phyloP scores from a whole-genome alignment of 2,888 invertebrate genomes.

The Phrixothrix hirtus region DNA sequence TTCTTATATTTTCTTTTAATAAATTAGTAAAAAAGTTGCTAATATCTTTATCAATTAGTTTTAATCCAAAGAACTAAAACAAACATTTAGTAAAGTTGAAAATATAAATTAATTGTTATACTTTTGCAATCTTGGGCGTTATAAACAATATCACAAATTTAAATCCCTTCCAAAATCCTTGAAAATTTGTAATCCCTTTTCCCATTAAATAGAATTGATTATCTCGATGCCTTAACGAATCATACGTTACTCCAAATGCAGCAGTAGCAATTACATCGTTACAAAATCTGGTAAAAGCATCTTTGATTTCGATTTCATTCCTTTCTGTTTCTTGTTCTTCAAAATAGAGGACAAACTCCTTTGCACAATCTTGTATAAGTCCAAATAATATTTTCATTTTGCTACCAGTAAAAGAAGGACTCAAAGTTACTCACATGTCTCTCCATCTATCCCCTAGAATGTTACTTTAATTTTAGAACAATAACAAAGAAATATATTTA shows the following conservation, averaged over 20 bases:
- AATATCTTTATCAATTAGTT: no score
- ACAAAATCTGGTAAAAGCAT: neutral
- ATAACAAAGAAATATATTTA: no score
- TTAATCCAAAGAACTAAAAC: neutral
- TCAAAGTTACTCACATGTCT: neutral
- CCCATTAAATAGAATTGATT: neutral
- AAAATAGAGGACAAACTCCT: neutral
- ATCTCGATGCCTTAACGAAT: neutral
- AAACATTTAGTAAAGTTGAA: neutral
- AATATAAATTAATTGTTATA: neutral
- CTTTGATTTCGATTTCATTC: neutral
- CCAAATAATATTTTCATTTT: neutral
- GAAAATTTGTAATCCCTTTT: neutral
- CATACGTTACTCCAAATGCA: neutral
- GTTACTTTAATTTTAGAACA: no score
- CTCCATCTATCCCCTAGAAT: neutral
- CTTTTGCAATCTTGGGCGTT: neutral
- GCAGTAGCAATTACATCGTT: neutral
- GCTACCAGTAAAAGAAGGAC: no score
- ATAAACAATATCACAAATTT: neutral
- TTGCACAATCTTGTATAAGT: neutral
- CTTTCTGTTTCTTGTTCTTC: neutral
- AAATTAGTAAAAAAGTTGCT: neutral
- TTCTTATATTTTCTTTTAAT: neutral
- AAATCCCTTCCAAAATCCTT: neutral